Percentiles rank a stretch among this genome's conserved stretches.
Evolutionary conservation across 2,797 vertebrate species (phyloP).

Genomic region (Chromis chromis): DNA sequence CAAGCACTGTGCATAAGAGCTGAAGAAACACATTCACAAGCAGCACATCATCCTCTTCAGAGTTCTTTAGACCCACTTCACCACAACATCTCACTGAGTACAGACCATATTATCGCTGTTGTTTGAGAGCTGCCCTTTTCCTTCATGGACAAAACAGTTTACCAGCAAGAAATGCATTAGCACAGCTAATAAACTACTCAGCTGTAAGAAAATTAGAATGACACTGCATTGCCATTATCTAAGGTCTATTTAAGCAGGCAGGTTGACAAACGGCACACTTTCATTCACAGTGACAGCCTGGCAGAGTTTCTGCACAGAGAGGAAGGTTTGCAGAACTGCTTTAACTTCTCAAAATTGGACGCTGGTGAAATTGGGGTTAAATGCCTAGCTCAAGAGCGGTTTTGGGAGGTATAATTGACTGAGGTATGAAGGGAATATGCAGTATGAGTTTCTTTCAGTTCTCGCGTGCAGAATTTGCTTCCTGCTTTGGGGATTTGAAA

Average conservation of each 20-base stretch:
- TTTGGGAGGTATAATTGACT: slow-evolving; percentile 12
- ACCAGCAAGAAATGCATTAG: slow-evolving; percentile 58
- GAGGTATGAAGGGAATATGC: slow-evolving; percentile 21
- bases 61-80: slow-evolving; percentile 20
- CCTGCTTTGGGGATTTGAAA: slow-evolving; percentile 59
- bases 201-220: slow-evolving; percentile 49
- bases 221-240: slow-evolving; percentile 42
- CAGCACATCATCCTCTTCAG: not conserved
- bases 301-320: slow-evolving; percentile 36
- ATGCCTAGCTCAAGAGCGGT: slow-evolving; percentile 27
- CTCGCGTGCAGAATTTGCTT: slow-evolving; percentile 29
- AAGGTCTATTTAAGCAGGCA: slow-evolving; percentile 63
- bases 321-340: not conserved
- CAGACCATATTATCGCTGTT: slow-evolving; percentile 19
- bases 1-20: not conserved
- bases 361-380: slow-evolving; percentile 11
- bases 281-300: slow-evolving; percentile 58
- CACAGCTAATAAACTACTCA: slow-evolving; percentile 57
- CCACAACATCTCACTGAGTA: slow-evolving; percentile 6
- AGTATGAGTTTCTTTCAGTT: slow-evolving; percentile 33
- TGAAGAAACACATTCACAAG: not conserved
- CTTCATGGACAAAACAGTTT: slow-evolving; percentile 34
- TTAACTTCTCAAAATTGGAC: not conserved
- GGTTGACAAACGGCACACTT: slow-evolving; percentile 58
- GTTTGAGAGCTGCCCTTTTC: slow-evolving; percentile 33